These are phyloP conservation scores for Latrodectus elegans DNA, from an alignment of 2,888 invertebrate species.

Conservation along the genomic window DNA sequence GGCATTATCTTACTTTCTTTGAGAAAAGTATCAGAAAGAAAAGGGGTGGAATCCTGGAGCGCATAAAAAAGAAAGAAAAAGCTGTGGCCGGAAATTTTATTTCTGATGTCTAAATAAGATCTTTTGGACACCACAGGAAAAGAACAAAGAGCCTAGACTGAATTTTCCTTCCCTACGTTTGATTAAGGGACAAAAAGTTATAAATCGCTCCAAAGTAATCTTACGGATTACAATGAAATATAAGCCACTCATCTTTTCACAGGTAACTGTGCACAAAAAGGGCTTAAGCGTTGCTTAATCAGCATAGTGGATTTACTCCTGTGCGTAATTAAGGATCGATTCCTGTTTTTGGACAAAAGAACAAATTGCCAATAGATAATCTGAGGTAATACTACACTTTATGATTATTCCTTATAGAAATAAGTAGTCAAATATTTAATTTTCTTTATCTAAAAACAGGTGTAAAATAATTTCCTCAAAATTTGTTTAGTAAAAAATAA, in stretches of 20 bases:
- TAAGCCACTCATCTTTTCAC: slow-evolving; percentile 10
- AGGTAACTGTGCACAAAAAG: slow-evolving; percentile 22
- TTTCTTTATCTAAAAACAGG: too few species aligned
- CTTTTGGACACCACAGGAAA: slow-evolving; percentile 17
- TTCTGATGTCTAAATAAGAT: slow-evolving; percentile 55
- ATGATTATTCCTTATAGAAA: too few species aligned
- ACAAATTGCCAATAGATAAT: too few species aligned
- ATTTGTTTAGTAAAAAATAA: too few species aligned
- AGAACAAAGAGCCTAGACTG: background rate
- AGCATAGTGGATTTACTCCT: slow-evolving; percentile 7
- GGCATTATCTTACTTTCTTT: slow-evolving; percentile 32
- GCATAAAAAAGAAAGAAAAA: background rate
- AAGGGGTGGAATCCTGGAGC: background rate
- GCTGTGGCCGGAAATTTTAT: slow-evolving; percentile 63
- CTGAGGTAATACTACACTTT: too few species aligned
- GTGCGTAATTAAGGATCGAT: background rate
- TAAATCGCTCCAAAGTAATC: slow-evolving; percentile 43
- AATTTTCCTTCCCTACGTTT: slow-evolving; percentile 13
- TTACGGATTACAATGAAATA: slow-evolving; percentile 56
- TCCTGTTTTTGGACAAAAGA: too few species aligned
- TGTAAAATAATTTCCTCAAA: too few species aligned
- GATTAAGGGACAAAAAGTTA: slow-evolving; percentile 48
- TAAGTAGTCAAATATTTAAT: too few species aligned
- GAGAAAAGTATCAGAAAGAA: background rate
- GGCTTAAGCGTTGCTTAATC: slow-evolving; percentile 11